These are phyloP conservation scores for Plebejus argus DNA, from an alignment of 2,888 invertebrate genomes.

Conservation along the genomic window DNA sequence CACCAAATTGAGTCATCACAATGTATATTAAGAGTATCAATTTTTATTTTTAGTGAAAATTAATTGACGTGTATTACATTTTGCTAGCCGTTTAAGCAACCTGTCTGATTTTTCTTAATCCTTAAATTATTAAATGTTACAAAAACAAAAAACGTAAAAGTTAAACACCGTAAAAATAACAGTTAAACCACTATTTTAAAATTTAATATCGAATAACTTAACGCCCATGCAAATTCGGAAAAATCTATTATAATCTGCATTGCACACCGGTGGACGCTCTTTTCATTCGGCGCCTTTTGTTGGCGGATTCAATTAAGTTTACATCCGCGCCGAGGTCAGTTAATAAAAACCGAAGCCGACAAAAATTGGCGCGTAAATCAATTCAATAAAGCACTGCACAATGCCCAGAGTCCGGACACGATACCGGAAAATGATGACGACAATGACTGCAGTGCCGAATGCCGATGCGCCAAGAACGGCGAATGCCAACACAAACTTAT, in stretches of 20 bases:
- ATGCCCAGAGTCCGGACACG: slow-evolving; percentile 60
- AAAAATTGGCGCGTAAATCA: slow-evolving; percentile 79
- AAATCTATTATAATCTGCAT: slow-evolving; percentile 79
- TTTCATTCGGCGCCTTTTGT: slow-evolving; percentile 79
- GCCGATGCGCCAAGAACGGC: not conserved
- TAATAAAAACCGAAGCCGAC: slow-evolving; percentile 79
- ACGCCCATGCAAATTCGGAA: slow-evolving; percentile 75
- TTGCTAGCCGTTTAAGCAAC: too few species aligned
- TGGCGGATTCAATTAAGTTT: slow-evolving; percentile 79
- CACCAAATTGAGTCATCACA: too few species aligned
- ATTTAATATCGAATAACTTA: slow-evolving; percentile 72
- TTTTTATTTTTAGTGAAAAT: too few species aligned
- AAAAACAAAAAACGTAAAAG: slow-evolving; percentile 17
- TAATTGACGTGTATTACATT: too few species aligned
- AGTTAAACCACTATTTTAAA: slow-evolving; percentile 65
- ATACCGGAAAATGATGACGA: slow-evolving; percentile 64
- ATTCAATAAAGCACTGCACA: slow-evolving; percentile 76
- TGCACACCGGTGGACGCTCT: slow-evolving; percentile 78
- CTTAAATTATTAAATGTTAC: not conserved
- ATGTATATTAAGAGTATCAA: too few species aligned
- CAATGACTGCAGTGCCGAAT: slow-evolving; percentile 47
- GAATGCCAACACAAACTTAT: not conserved
- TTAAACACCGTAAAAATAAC: slow-evolving; percentile 58
- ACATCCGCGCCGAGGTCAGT: slow-evolving; percentile 79
- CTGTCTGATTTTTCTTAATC: not conserved